Evolutionary conservation across 2,888 invertebrate genomes (phyloP).

Genomic region (Andrena bucephala): DNA sequence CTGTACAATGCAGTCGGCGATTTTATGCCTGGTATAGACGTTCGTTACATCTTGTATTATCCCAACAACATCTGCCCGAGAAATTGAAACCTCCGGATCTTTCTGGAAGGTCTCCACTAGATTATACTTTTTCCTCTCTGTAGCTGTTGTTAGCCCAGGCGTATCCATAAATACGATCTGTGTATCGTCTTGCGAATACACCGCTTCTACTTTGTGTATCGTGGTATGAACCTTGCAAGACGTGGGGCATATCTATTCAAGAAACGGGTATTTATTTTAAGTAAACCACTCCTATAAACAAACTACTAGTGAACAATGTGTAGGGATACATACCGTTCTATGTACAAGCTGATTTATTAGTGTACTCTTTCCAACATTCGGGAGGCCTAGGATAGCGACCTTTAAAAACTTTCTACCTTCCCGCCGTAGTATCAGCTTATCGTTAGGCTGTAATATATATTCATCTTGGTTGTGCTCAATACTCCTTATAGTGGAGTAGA

Average conservation of each 20-base stretch:
- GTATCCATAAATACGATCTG: conserved; percentile 97
- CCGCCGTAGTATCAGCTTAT: not conserved
- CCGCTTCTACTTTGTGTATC: conserved; percentile 85
- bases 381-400: conserved; percentile 94
- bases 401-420: conserved; percentile 64
- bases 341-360: conserved; percentile 94
- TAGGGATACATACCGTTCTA: conserved; percentile 88
- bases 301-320: not conserved
- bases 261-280: not conserved
- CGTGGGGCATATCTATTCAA: conserved; percentile 92
- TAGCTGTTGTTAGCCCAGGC: conserved; percentile 93
- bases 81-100: conserved; percentile 87
- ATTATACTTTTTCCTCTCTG: conserved; percentile 89
- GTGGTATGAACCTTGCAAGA: conserved; percentile 98
- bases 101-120: conserved; percentile 87
- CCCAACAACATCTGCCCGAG: conserved; percentile 92
- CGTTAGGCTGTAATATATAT: not conserved
- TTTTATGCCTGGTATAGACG: conserved; percentile 88
- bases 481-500: not conserved
- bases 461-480: not conserved
- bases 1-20: conserved; percentile 90
- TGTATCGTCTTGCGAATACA: conserved; percentile 90
- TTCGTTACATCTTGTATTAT: conserved; percentile 95
- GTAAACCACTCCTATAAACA: not conserved
- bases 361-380: conserved; percentile 98